Conservation (phyloP, 2,797 vertebrate species). For the Anguilla marmorata region DNA sequence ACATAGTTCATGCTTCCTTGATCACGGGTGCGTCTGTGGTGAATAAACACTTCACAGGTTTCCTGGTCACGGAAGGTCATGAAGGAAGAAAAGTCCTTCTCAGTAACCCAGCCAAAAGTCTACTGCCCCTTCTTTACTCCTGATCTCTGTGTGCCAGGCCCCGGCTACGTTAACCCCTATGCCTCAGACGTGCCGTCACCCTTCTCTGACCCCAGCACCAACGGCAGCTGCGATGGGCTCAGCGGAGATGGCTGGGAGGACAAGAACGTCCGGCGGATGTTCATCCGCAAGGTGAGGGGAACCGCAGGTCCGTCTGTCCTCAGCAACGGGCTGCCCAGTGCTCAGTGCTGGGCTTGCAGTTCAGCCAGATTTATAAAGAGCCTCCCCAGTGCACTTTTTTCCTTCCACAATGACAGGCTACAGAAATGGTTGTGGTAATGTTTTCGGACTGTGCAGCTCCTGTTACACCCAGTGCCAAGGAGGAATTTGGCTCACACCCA, state of each 20-base stretch:
- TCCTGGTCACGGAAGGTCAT: not conserved
- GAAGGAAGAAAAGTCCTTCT: not conserved
- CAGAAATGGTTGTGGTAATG: not conserved
- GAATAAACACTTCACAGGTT: not conserved
- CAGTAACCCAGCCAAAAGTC: not conserved
- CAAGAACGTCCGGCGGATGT: constrained; percentile 55
- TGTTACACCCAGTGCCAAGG: not conserved
- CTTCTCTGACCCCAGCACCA: constrained; percentile 47
- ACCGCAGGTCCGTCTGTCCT: not conserved
- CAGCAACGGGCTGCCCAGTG: too few species aligned
- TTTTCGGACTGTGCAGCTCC: not conserved
- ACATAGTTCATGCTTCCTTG: not conserved
- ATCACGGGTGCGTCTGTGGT: too few species aligned
- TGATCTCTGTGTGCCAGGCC: constrained; percentile 37
- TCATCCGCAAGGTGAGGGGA: constrained; percentile 55
- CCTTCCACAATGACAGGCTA: not conserved
- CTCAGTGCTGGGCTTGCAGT: too few species aligned
- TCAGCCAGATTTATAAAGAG: not conserved
- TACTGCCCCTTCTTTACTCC: not conserved
- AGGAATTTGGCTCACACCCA: not conserved
- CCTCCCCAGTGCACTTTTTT: not conserved
- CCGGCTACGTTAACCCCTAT: constrained; percentile 50
- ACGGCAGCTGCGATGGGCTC: constrained; percentile 49
- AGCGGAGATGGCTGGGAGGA: constrained; percentile 52
- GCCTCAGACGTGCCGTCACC: constrained; percentile 47